A percentile compares a stretch with the other conserved stretches of the same genome.
phyloP scores from a whole-genome alignment of 2,797 vertebrate genomes.

The Gobio occitaniae region DNA sequence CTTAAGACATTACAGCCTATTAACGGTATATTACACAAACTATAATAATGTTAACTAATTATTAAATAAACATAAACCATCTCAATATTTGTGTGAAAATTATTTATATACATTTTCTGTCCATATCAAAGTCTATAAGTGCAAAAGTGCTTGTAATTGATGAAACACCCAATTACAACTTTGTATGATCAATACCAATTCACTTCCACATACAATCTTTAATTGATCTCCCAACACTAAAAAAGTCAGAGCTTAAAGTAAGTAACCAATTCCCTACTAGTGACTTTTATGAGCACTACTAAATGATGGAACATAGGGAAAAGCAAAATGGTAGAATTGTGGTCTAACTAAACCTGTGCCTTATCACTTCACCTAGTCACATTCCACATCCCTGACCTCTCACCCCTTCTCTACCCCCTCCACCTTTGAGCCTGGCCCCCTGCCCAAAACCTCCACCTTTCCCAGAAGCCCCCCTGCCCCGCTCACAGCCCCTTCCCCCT shows the following conservation, averaged over 20 bases:
- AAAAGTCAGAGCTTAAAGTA: background rate
- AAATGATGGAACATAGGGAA: background rate
- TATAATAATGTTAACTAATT: background rate
- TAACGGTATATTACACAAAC: background rate
- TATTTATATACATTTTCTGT: background rate
- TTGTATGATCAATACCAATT: background rate
- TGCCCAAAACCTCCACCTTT: conserved; percentile 76
- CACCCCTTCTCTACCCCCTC: conserved; percentile 50
- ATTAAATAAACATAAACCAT: background rate
- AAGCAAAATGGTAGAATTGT: background rate
- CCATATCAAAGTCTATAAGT: background rate
- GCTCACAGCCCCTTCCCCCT: conserved; percentile 73
- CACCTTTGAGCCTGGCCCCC: conserved; percentile 71
- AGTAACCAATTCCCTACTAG: background rate
- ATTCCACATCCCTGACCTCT: conserved; percentile 51
- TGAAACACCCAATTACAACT: background rate
- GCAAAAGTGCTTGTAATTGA: background rate
- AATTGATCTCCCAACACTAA: too few species aligned
- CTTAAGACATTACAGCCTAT: background rate
- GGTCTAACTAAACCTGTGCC: conserved; percentile 38
- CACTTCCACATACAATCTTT: background rate
- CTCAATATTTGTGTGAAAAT: background rate
- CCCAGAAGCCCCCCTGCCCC: conserved; percentile 71
- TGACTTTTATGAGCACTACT: background rate
- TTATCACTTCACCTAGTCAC: conserved; percentile 49